Conservation (phyloP, 2,797 vertebrate genomes). For the Diplodus puntazzo region DNA sequence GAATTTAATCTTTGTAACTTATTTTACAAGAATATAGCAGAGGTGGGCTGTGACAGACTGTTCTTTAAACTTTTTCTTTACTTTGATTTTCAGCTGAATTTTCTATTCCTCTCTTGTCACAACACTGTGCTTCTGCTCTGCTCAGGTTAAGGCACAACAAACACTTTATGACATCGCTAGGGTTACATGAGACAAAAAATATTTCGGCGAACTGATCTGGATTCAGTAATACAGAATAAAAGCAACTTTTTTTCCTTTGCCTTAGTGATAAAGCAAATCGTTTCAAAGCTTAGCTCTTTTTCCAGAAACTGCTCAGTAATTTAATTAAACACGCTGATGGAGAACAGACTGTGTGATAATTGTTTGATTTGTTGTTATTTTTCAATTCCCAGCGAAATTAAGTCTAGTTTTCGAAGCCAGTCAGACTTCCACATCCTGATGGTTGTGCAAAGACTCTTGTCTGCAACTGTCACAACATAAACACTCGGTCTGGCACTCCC, state of each 20-base stretch:
- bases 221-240: background rate
- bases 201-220: background rate
- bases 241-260: background rate
- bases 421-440: background rate
- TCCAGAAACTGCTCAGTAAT: background rate
- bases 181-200: background rate
- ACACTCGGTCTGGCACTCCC: conserved; percentile 24
- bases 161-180: too few relatives aligned
- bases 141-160: too few relatives aligned
- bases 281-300: background rate
- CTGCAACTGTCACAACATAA: conserved; percentile 34
- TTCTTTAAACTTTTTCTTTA: too few relatives aligned
- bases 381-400: conserved; percentile 8
- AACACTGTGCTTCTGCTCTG: too few relatives aligned
- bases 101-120: too few relatives aligned
- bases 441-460: conserved; percentile 8
- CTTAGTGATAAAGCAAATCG: background rate
- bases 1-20: too few relatives aligned
- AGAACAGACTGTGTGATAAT: conserved; percentile 15
- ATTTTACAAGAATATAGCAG: too few relatives aligned
- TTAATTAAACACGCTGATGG: conserved; percentile 7
- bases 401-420: conserved; percentile 8
- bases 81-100: too few relatives aligned
- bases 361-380: conserved; percentile 17
- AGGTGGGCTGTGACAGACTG: too few relatives aligned